Base-by-base conservation (phyloP, 2,888 invertebrate genomes). In the Clanis bilineata region DNA sequence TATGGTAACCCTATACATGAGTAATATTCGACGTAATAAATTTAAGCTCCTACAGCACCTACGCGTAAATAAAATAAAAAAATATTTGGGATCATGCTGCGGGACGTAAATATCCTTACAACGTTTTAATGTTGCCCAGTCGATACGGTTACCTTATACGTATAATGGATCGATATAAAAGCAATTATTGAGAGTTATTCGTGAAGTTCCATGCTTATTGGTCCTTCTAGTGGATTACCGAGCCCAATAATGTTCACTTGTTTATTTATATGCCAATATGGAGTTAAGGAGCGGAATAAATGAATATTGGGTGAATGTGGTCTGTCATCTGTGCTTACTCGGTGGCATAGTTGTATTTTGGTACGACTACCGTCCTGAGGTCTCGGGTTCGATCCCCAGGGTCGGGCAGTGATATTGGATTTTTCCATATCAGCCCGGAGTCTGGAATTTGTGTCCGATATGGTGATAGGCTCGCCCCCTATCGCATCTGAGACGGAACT, bases 11-110 rank as follows among this genome's bases (percentile, higher is more conserved):
- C n/a, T n/a, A n/a, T n/a, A n/a, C n/a, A n/a, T n/a, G 54, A 55
- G 59, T 59, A 56, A 59, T 45, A 56, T 59, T 59, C 44, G 44
- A 56, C 38, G 59, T 59, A 59, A 59, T 59, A 59, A 59, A 59
- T 59, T 56, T 43, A 44, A 32, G 55, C 32, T 32, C 21, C 55
- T 43, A 55, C 21, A 43, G 45, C 45, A 23, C 55, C 36, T 41
- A 55, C 36, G 36, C 45, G 39, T 44, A 59, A 55, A 59, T 56
- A 59, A 59, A 56, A 56, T 36, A 36, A 45, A 38, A n/a, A 32
- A 55, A 56, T 23, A 45, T 56, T 45, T 56, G 55, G 28, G 56
- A 56, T 56, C 38, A 59, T 45, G 59, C 23, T 56, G 23, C 38
- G 38, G 44, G 36, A 36, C 23, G 55, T 56, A 56, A 54, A 41